phyloP scores from a whole-genome alignment of 64 coral and sea anemone species.

The Montipora efflorescens region DNA sequence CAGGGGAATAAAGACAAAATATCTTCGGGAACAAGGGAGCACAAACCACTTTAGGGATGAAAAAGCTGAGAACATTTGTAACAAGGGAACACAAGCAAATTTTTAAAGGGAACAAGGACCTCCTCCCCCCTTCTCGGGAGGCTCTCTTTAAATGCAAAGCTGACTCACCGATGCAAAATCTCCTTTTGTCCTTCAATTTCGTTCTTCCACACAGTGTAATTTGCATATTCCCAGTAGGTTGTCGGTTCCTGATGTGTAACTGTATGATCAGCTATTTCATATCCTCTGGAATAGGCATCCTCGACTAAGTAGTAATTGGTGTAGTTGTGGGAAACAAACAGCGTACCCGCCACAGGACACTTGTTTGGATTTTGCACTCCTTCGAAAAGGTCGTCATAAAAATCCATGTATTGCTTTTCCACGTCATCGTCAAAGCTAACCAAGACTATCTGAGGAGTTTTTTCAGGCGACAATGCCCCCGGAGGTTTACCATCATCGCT shows the following conservation, averaged over 20 bases:
- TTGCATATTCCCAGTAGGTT: constrained; percentile 64
- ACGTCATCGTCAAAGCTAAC: constrained; percentile 86
- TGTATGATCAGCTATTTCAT: constrained; percentile 84
- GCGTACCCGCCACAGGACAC: constrained; percentile 69
- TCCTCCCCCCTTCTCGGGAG: too few species aligned
- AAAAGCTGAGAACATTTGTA: too few species aligned
- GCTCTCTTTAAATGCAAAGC: neutral
- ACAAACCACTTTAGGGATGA: too few species aligned
- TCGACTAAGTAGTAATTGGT: constrained; percentile 82
- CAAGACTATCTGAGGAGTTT: constrained; percentile 81
- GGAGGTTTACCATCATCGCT: constrained; percentile 79
- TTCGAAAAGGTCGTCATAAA: constrained; percentile 70
- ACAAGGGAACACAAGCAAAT: too few species aligned
- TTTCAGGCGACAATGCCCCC: constrained; percentile 24
- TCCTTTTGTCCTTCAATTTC: constrained; percentile 79
- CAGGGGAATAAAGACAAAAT: too few species aligned
- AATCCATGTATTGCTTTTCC: constrained; percentile 32
- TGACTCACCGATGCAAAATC: constrained; percentile 84
- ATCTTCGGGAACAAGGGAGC: too few species aligned
- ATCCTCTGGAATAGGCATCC: constrained; percentile 74
- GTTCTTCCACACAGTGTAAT: constrained; percentile 77
- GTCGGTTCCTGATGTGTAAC: constrained; percentile 80
- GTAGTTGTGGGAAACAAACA: constrained; percentile 83
- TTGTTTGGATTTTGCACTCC: constrained; percentile 76
- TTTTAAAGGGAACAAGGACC: too few species aligned